Evolutionary conservation across 1,140 invertebrate genomes (phyloP).

Genomic region (Bathynomus jamesi): DNA sequence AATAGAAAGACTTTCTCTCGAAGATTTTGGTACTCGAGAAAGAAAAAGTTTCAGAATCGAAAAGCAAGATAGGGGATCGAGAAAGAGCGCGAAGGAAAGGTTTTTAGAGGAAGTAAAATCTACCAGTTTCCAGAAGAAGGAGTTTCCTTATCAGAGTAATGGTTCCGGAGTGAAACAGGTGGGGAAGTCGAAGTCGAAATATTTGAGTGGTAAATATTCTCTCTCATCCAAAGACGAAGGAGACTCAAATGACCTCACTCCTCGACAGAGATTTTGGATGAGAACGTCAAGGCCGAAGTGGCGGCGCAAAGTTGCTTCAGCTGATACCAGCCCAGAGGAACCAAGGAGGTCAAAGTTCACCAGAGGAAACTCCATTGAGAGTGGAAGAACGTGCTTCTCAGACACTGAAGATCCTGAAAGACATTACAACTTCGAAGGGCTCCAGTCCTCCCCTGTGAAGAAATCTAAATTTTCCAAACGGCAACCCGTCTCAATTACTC

Average conservation of each 20-base stretch:
- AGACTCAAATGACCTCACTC: slow-evolving; percentile 7
- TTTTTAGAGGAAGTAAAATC: neutral
- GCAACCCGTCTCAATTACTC: neutral
- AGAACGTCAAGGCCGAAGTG: slow-evolving; percentile 28
- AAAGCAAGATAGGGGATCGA: neutral
- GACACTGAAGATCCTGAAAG: slow-evolving; percentile 33
- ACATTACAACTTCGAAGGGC: slow-evolving; percentile 9
- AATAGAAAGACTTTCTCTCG: neutral
- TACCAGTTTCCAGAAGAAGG: neutral
- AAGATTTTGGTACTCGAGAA: neutral
- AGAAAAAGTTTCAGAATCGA: neutral
- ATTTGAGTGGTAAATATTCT: no score
- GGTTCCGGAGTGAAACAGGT: neutral
- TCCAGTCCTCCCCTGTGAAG: neutral
- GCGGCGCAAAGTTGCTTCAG: slow-evolving; percentile 35
- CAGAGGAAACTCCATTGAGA: slow-evolving; percentile 26
- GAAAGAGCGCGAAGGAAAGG: neutral
- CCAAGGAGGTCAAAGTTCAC: slow-evolving; percentile 25
- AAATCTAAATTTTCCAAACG: neutral
- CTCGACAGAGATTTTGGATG: slow-evolving; percentile 32
- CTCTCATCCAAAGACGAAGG: slow-evolving; percentile 1
- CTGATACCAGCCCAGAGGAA: slow-evolving; percentile 35
- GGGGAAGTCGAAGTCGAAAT: neutral
- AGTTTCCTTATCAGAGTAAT: neutral
- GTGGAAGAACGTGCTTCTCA: slow-evolving; percentile 22